These are phyloP conservation scores for Spizella passerina DNA, from an alignment of 2,797 vertebrate genomes.

Conservation along the genomic window DNA sequence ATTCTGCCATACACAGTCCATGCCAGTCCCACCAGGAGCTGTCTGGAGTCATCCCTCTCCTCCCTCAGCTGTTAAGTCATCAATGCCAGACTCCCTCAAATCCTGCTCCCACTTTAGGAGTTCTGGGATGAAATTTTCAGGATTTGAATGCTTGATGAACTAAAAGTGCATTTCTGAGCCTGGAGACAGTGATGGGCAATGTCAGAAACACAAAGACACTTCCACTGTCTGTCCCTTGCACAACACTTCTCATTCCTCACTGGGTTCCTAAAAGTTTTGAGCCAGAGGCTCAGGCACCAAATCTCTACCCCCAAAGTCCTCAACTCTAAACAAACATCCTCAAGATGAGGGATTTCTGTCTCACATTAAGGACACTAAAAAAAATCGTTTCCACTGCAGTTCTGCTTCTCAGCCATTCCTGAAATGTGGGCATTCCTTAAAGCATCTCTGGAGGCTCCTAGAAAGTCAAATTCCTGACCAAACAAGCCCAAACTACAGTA, in stretches of 20 bases:
- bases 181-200: background rate
- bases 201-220: background rate
- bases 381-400: fast-evolving
- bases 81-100: fast-evolving
- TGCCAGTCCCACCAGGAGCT: background rate
- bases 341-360: background rate
- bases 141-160: background rate
- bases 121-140: background rate
- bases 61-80: background rate
- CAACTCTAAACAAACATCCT: background rate
- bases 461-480: background rate
- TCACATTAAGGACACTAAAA: background rate
- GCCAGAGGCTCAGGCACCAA: background rate
- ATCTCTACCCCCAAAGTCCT: fast-evolving
- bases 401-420: background rate
- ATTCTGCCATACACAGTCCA: background rate
- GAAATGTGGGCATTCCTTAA: background rate
- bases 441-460: background rate
- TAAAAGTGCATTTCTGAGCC: background rate
- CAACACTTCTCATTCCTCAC: background rate
- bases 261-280: background rate
- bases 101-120: background rate
- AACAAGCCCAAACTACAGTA: background rate
- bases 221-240: background rate
- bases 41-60: background rate